These are phyloP conservation scores for Novumbra hubbsi DNA, from an alignment of 2,797 vertebrate species.

Conservation along the genomic window DNA sequence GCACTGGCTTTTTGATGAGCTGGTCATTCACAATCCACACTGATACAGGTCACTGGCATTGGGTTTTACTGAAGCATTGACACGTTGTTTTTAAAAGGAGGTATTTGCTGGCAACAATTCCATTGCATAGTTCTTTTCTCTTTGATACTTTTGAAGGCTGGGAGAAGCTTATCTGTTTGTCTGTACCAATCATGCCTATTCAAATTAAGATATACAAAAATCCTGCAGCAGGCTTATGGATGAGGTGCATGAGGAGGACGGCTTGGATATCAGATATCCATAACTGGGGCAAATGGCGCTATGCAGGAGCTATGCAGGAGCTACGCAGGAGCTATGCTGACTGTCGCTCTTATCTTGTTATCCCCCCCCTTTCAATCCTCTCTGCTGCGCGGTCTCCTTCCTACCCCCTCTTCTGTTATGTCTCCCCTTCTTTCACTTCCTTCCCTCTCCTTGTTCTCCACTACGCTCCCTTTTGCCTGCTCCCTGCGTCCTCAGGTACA, in stretches of 20 bases:
- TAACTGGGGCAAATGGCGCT: conserved; percentile 56
- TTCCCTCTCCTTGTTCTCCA: conserved; percentile 12
- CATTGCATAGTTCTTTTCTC: not conserved
- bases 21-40: not conserved
- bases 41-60: not conserved
- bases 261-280: conserved; percentile 43
- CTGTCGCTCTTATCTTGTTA: conserved; percentile 55
- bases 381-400: not conserved
- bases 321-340: conserved; percentile 68
- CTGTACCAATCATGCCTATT: not conserved
- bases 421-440: conserved; percentile 20
- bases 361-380: conserved; percentile 10
- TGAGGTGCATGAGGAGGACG: conserved; percentile 38
- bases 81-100: not conserved
- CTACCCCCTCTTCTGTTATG: not conserved
- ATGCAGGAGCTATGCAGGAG: conserved; percentile 39
- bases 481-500: conserved; percentile 66
- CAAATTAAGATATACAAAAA: not conserved
- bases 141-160: not conserved
- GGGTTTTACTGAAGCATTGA: not conserved
- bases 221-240: conserved; percentile 25
- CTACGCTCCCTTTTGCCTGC: conserved; percentile 16
- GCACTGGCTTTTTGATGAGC: not conserved
- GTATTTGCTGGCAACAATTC: not conserved
- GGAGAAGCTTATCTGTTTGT: not conserved